phyloP scores from a whole-genome alignment of 2,888 invertebrate genomes.

The Cheilosia variabilis region DNA sequence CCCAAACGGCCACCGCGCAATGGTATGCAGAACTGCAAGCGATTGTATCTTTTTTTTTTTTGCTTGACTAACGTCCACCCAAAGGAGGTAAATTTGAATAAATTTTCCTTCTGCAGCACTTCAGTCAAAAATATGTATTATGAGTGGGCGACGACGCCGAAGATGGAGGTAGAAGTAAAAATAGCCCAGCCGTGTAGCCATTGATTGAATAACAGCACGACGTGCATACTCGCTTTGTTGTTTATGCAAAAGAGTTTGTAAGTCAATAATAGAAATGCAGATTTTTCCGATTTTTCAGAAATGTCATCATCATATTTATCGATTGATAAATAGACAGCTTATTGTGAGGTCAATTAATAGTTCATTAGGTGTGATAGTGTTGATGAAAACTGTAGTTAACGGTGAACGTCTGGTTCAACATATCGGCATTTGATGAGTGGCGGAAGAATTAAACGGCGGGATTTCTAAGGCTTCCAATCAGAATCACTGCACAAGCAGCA shows the following conservation, averaged over 20 bases:
- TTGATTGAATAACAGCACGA: not conserved
- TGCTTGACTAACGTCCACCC: conserved; percentile 1
- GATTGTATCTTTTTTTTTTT: not conserved
- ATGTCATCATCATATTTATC: not conserved
- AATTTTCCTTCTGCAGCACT: conserved; percentile 19
- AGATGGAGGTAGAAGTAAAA: not conserved
- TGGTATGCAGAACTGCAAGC: conserved; percentile 23
- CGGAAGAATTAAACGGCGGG: too few relatives aligned
- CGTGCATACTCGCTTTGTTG: not conserved
- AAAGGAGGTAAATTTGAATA: conserved; percentile 45
- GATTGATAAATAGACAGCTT: too few relatives aligned
- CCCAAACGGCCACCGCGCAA: not conserved
- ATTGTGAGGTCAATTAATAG: too few relatives aligned
- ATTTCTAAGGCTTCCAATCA: too few relatives aligned
- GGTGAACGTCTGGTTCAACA: too few relatives aligned
- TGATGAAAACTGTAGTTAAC: too few relatives aligned
- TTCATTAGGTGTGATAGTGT: too few relatives aligned
- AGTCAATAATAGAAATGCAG: not conserved
- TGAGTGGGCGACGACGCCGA: conserved; percentile 27
- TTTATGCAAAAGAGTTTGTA: not conserved
- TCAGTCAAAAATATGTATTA: not conserved
- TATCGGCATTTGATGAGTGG: too few relatives aligned
- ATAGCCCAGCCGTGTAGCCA: not conserved
- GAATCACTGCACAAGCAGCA: too few relatives aligned
- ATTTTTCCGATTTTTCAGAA: not conserved